A percentile compares a stretch with the other conserved stretches of the same genome.
Evolutionary conservation across 1,140 invertebrate genomes (phyloP).

Genomic region (Drosophila varians): DNA sequence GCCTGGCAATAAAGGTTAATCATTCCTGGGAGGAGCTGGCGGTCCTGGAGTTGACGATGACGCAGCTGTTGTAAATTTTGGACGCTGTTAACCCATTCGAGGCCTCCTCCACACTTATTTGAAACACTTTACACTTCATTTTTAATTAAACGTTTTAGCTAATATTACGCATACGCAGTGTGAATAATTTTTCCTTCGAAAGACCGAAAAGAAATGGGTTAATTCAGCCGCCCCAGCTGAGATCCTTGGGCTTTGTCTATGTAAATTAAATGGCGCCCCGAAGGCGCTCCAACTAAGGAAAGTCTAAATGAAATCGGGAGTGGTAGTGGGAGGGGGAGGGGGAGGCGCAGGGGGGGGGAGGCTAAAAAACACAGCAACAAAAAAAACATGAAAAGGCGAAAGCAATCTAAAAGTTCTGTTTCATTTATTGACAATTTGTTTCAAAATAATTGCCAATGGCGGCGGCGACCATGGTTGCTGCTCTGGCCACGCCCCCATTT

Average conservation of each 20-base stretch:
- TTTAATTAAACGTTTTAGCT: no score
- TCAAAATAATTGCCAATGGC: conserved; percentile 64
- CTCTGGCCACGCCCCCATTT: not conserved
- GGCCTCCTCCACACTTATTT: no score
- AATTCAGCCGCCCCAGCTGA: not conserved
- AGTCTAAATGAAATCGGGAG: not conserved
- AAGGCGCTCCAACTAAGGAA: conserved; percentile 42
- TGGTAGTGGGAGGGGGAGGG: not conserved
- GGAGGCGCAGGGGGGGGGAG: not conserved
- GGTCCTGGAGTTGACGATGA: conserved; percentile 30
- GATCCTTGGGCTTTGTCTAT: conserved; percentile 53
- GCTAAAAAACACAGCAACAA: conserved; percentile 1
- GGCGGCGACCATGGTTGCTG: not conserved
- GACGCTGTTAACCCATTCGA: conserved; percentile 14
- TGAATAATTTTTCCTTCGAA: not conserved
- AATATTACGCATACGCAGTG: not conserved
- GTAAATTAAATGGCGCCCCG: conserved; percentile 60
- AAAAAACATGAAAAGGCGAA: conserved; percentile 7
- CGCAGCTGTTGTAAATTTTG: conserved; percentile 33
- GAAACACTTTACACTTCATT: no score
- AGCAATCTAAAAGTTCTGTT: conserved; percentile 65
- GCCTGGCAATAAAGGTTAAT: conserved; percentile 38
- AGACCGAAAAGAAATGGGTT: conserved; percentile 12
- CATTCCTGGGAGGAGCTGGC: not conserved
- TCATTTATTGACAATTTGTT: conserved; percentile 69